A percentile compares a stretch with the other conserved stretches of the same genome.
These are phyloP conservation scores for Habrosyne pyritoides DNA, from an alignment of 2,888 invertebrate species.

Conservation along the genomic window DNA sequence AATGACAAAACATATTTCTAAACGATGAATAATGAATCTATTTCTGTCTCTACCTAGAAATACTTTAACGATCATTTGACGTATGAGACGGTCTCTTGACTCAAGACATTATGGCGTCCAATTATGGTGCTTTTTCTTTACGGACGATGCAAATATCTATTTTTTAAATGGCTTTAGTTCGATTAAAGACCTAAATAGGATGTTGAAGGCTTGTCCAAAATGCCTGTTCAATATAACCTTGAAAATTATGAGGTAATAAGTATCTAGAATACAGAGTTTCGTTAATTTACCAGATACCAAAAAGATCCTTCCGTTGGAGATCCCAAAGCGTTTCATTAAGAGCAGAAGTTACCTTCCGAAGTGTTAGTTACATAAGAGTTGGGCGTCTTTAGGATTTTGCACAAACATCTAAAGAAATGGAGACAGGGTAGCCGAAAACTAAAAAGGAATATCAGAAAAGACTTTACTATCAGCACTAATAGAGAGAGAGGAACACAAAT, in stretches of 20 bases:
- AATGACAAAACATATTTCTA: constrained; percentile 1
- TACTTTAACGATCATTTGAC: not conserved
- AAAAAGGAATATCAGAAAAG: too few relatives aligned
- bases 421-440: too few relatives aligned
- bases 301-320: too few relatives aligned
- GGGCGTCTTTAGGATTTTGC: too few relatives aligned
- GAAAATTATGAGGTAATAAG: not conserved
- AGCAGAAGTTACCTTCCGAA: too few relatives aligned
- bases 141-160: not conserved
- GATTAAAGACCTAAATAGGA: not conserved
- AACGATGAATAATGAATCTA: constrained; percentile 4
- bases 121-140: not conserved
- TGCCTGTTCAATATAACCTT: not conserved
- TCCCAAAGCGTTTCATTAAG: too few relatives aligned
- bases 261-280: too few relatives aligned
- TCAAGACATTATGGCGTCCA: not conserved
- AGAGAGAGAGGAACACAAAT: too few relatives aligned
- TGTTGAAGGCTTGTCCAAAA: not conserved
- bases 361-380: too few relatives aligned
- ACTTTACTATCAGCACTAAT: too few relatives aligned
- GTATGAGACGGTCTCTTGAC: not conserved
- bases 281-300: too few relatives aligned
- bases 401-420: too few relatives aligned
- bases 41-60: not conserved
- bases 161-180: not conserved